Evolutionary conservation across 2,797 vertebrate genomes (phyloP).

Genomic region (Labeo calbasu): DNA sequence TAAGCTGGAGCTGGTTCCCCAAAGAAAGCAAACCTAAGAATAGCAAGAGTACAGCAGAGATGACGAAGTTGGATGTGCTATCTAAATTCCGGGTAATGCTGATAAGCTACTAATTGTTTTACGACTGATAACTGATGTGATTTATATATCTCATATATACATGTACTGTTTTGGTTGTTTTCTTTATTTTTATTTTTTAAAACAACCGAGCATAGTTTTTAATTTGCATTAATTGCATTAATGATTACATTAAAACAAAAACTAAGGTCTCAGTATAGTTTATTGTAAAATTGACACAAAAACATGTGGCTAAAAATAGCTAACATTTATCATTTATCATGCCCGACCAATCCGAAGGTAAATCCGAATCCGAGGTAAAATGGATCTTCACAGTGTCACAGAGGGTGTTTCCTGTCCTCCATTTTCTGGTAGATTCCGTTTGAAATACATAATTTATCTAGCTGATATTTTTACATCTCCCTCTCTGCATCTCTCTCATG

Average conservation of each 20-base stretch:
- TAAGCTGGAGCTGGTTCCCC: background rate
- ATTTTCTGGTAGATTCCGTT: slow-evolving; percentile 51
- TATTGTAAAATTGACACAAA: background rate
- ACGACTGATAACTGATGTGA: background rate
- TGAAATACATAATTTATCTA: slow-evolving; percentile 57
- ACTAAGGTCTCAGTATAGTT: background rate
- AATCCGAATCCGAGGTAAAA: background rate
- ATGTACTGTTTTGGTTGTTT: background rate
- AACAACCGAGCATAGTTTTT: background rate
- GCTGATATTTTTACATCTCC: slow-evolving; percentile 46
- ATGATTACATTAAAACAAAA: background rate
- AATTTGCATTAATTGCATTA: background rate
- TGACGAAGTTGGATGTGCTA: background rate
- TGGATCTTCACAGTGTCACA: slow-evolving; percentile 2
- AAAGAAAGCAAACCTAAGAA: background rate
- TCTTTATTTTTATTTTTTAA: background rate
- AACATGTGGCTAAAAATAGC: background rate
- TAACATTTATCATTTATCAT: background rate
- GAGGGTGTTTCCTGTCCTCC: slow-evolving; percentile 25
- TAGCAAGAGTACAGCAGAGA: background rate
- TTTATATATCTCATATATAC: background rate
- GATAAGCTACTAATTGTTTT: background rate
- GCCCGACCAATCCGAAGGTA: no score
- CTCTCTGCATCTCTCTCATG: slow-evolving; percentile 12
- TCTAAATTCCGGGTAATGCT: background rate